Percentiles rank a stretch among this genome's conserved stretches.
Conservation (phyloP, 2,113 vertebrate genomes). For the Chlorocebus sabaeus region DNA sequence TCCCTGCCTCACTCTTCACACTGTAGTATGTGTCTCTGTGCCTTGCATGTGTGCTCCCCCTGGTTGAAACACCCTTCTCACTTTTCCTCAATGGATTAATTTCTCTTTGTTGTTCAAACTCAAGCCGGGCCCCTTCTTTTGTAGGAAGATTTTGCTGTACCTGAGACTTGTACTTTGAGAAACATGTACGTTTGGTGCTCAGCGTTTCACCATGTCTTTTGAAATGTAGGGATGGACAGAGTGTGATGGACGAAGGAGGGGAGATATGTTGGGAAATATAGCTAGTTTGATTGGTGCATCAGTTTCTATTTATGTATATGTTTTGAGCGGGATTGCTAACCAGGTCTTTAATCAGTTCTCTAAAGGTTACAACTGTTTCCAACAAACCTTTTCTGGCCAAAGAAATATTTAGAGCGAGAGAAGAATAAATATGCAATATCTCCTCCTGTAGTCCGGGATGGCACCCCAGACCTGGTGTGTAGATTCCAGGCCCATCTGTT, state of each 20-base stretch:
- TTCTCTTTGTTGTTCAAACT: background rate
- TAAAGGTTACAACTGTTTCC: background rate
- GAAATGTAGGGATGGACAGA: background rate
- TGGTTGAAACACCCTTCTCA: fast-evolving
- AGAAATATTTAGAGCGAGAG: background rate
- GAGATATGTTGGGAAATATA: background rate
- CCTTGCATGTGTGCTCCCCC: fast-evolving
- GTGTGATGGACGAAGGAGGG: background rate
- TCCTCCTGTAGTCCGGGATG: background rate
- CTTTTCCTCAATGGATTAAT: background rate
- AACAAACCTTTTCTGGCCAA: background rate
- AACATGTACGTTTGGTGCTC: fast-evolving
- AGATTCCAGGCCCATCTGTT: background rate
- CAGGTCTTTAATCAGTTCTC: background rate
- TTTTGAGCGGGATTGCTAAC: background rate
- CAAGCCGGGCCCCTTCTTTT: background rate
- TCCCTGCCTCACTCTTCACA: no score
- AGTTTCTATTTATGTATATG: background rate
- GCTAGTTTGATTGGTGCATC: background rate
- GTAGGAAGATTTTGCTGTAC: background rate
- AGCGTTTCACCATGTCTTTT: background rate
- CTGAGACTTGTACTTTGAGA: background rate
- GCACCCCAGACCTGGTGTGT: background rate
- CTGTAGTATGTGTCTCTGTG: background rate
- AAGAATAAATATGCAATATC: background rate